Conservation (phyloP, 2,113 vertebrate species). For the Electrona antarctica region DNA sequence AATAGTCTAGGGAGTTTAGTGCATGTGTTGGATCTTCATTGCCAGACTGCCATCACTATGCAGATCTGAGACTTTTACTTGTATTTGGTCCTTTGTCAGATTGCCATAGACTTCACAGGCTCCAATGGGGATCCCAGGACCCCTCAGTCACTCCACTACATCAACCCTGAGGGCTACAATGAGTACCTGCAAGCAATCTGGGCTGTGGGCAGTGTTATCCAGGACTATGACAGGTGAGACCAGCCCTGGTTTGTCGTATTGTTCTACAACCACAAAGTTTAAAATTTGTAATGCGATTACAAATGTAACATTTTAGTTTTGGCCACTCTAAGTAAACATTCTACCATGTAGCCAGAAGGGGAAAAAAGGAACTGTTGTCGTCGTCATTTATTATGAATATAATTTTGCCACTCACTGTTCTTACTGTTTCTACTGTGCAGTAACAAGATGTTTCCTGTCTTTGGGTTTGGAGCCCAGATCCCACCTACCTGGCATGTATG, state of each 20-base stretch:
- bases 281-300: neutral
- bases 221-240: slow-evolving; percentile 90
- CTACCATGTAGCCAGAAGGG: no score
- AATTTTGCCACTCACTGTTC: no score
- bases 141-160: slow-evolving; percentile 89
- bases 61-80: no score
- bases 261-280: neutral
- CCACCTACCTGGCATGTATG: slow-evolving; percentile 88
- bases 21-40: no score
- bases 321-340: no score
- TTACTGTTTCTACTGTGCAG: slow-evolving; percentile 64
- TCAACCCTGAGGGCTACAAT: slow-evolving; percentile 89
- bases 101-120: slow-evolving; percentile 93
- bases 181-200: slow-evolving; percentile 92
- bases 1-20: no score
- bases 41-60: no score
- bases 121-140: slow-evolving; percentile 89
- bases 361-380: no score
- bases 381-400: no score
- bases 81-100: slow-evolving; percentile 70
- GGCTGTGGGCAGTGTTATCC: slow-evolving; percentile 90
- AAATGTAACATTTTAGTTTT: no score
- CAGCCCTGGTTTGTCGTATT: neutral
- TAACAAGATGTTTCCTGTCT: slow-evolving; percentile 95
- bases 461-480: slow-evolving; percentile 95